Percentiles rank a stretch among this genome's conserved stretches.
These are phyloP conservation scores for Hermaeophaga mercurialis DNA, from an alignment of 2,888 invertebrate genomes.

Conservation along the genomic window DNA sequence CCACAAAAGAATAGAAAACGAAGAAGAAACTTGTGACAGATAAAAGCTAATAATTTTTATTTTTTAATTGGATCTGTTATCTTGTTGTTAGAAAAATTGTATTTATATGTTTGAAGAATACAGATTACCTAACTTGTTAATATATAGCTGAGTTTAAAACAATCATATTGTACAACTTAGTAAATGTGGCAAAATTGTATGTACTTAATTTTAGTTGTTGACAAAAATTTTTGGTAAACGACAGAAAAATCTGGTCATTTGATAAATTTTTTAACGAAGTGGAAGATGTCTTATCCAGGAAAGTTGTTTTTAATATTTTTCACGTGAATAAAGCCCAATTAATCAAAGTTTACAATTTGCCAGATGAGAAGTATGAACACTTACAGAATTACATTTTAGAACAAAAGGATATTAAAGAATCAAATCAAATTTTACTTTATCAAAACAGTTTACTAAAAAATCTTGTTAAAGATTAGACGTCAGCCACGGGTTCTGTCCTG, in stretches of 20 bases:
- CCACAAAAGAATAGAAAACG: too few relatives aligned
- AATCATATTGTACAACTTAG: too few relatives aligned
- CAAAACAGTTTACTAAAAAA: conserved; percentile 70
- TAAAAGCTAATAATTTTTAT: too few relatives aligned
- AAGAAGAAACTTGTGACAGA: too few relatives aligned
- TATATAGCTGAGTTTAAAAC: too few relatives aligned
- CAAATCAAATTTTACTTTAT: conserved; percentile 82
- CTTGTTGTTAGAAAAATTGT: too few relatives aligned
- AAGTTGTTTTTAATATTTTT: conserved; percentile 80
- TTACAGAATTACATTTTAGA: conserved; percentile 82
- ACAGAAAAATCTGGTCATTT: conserved; percentile 89
- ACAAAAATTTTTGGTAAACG: too few relatives aligned
- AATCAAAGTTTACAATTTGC: conserved; percentile 79
- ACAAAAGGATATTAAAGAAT: conserved; percentile 82
- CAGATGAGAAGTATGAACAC: conserved; percentile 72
- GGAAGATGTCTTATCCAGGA: conserved; percentile 73
- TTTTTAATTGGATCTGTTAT: too few relatives aligned
- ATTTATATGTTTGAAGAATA: too few relatives aligned
- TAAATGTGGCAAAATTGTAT: too few relatives aligned
- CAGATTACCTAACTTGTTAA: too few relatives aligned
- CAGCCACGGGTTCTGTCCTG: conserved; percentile 71
- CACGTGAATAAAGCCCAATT: conserved; percentile 81
- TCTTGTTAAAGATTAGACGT: conserved; percentile 69
- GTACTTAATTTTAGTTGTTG: too few relatives aligned
- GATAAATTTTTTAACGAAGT: conserved; percentile 91